Percentiles rank a stretch among this genome's conserved stretches.
Evolutionary conservation across 2,113 vertebrate genomes (phyloP).

Genomic region (Stegastes partitus): DNA sequence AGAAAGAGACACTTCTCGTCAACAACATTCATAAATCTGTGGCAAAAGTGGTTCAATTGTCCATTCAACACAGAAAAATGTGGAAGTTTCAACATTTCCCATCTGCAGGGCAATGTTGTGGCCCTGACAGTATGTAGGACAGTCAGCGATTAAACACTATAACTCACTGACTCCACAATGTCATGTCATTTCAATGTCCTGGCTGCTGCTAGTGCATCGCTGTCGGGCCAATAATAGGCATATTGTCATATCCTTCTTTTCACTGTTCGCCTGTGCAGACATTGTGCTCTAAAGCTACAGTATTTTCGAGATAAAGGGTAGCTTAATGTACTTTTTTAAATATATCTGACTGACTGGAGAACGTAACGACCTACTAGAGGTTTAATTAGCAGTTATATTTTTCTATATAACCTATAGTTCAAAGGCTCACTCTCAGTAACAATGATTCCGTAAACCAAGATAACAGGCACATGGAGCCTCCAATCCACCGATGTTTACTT

Average conservation of each 20-base stretch:
- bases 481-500: too few relatives aligned
- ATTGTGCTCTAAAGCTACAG: background rate
- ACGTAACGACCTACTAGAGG: background rate
- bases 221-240: background rate
- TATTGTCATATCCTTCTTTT: background rate
- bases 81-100: background rate
- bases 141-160: conserved; percentile 10
- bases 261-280: background rate
- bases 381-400: too few relatives aligned
- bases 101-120: background rate
- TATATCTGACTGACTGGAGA: background rate
- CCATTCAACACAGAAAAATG: too few relatives aligned
- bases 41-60: too few relatives aligned
- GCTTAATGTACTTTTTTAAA: conserved; percentile 2
- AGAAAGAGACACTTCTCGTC: too few relatives aligned
- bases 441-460: too few relatives aligned
- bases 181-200: background rate
- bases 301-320: background rate
- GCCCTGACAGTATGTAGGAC: conserved; percentile 15
- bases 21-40: too few relatives aligned
- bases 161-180: conserved; percentile 13
- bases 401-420: too few relatives aligned
- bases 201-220: background rate
- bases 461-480: too few relatives aligned
- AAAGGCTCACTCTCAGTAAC: too few relatives aligned